These are phyloP conservation scores for Ammodytes marinus DNA, from an alignment of 2,113 vertebrate genomes.

Conservation along the genomic window DNA sequence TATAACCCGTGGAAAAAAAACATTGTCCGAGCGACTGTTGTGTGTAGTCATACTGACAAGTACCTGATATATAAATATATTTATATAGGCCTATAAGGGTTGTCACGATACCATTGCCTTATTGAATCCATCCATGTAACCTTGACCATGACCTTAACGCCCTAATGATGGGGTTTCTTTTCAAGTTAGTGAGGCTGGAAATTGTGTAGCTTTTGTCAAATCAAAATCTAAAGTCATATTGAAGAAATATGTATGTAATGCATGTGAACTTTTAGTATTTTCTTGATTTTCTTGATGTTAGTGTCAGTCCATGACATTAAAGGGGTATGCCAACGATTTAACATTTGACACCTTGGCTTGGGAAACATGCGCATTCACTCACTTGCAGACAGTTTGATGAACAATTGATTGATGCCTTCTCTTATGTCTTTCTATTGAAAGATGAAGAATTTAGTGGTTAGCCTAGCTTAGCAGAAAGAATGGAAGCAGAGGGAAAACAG, in stretches of 20 bases:
- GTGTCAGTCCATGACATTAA: neutral
- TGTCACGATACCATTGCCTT: neutral
- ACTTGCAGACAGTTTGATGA: neutral
- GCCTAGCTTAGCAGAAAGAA: neutral
- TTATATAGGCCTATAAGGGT: neutral
- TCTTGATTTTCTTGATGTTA: neutral
- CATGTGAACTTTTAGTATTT: neutral
- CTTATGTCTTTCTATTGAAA: neutral
- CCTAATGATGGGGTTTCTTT: neutral
- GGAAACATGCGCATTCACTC: neutral
- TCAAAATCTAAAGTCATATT: neutral
- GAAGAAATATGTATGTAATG: neutral
- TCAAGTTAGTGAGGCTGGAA: neutral
- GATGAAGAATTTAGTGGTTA: neutral
- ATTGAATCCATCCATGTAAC: conserved; percentile 14
- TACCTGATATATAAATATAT: conserved; percentile 9
- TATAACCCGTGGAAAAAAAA: conserved; percentile 46
- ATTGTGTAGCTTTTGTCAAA: neutral
- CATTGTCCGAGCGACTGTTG: conserved; percentile 8
- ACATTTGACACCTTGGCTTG: neutral
- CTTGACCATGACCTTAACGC: conserved; percentile 37
- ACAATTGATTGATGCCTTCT: neutral
- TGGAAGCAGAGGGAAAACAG: neutral
- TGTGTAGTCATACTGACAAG: conserved; percentile 27
- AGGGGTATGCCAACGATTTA: neutral